phyloP scores from a whole-genome alignment of 64 coral and sea anemone species.

The Exaiptasia diaphana region DNA sequence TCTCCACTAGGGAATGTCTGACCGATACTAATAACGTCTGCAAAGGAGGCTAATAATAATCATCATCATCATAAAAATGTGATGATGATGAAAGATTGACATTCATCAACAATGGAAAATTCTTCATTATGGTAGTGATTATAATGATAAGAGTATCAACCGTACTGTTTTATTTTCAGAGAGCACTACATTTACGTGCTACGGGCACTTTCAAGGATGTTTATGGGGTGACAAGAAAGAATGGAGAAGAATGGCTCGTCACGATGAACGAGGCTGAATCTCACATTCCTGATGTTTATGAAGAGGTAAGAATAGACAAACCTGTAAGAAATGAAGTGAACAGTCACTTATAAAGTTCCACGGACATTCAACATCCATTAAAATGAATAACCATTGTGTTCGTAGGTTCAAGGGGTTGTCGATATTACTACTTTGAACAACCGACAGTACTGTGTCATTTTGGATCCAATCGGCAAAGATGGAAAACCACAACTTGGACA shows the following conservation, averaged over 20 bases:
- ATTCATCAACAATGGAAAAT: too few species aligned
- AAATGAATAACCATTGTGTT: background rate
- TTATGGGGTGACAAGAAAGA: slow-evolving; percentile 67
- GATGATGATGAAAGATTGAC: too few species aligned
- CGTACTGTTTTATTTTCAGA: too few species aligned
- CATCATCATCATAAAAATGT: too few species aligned
- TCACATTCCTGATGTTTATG: slow-evolving; percentile 99
- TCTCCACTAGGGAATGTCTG: too few species aligned
- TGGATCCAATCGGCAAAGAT: slow-evolving; percentile 89
- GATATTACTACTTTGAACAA: slow-evolving; percentile 90
- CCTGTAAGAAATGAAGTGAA: too few species aligned
- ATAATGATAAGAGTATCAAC: too few species aligned
- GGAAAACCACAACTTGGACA: slow-evolving; percentile 96
- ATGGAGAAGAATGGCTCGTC: slow-evolving; percentile 98
- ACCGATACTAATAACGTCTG: too few species aligned
- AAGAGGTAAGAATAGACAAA: slow-evolving; percentile 82
- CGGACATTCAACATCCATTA: too few species aligned
- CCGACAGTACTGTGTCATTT: slow-evolving; percentile 89
- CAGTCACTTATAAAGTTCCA: too few species aligned
- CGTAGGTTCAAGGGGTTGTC: slow-evolving; percentile 84
- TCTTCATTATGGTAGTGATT: too few species aligned
- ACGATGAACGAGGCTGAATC: slow-evolving; percentile 88
- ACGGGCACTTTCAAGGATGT: slow-evolving; percentile 96
- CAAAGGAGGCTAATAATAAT: too few species aligned
- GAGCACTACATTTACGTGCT: slow-evolving; percentile 81